Percentiles rank a stretch among this genome's conserved stretches.
These are phyloP conservation scores for Cordilura impudica DNA, from an alignment of 2,888 invertebrate genomes.

Conservation along the genomic window DNA sequence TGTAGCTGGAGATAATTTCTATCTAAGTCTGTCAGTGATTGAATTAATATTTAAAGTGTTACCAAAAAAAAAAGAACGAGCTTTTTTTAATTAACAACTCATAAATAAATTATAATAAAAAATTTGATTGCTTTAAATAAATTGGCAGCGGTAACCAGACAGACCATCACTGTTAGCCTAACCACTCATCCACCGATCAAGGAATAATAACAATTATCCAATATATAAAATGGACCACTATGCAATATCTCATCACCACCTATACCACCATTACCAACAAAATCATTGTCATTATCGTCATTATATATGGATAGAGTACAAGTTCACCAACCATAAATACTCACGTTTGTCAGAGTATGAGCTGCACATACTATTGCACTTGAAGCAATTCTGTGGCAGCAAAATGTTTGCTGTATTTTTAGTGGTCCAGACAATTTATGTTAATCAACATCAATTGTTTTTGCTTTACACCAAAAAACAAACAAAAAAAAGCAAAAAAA, in stretches of 20 bases:
- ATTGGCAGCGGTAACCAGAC: conserved; percentile 22
- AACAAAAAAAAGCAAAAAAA: not conserved
- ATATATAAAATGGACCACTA: not conserved
- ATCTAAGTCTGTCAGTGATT: no score
- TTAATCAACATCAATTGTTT: conserved; percentile 68
- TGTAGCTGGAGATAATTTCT: no score
- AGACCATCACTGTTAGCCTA: conserved; percentile 31
- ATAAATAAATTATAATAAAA: conserved; percentile 39
- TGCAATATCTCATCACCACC: conserved; percentile 34
- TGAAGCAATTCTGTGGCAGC: not conserved
- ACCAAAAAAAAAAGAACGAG: not conserved
- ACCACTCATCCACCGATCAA: conserved; percentile 36
- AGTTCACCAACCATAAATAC: conserved; percentile 5
- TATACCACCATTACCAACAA: not conserved
- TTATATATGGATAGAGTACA: conserved; percentile 24
- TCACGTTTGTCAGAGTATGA: not conserved
- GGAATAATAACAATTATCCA: conserved; percentile 19
- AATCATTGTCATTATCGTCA: conserved; percentile 8
- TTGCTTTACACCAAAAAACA: conserved; percentile 1
- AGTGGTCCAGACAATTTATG: conserved; percentile 69
- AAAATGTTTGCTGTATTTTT: conserved; percentile 46
- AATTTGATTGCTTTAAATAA: conserved; percentile 38
- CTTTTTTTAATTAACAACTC: not conserved
- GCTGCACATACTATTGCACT: not conserved
- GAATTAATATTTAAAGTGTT: no score